A percentile compares a stretch with the other conserved stretches of the same genome.
Conservation (phyloP, 2,888 invertebrate species). For the Eledona agricola region DNA sequence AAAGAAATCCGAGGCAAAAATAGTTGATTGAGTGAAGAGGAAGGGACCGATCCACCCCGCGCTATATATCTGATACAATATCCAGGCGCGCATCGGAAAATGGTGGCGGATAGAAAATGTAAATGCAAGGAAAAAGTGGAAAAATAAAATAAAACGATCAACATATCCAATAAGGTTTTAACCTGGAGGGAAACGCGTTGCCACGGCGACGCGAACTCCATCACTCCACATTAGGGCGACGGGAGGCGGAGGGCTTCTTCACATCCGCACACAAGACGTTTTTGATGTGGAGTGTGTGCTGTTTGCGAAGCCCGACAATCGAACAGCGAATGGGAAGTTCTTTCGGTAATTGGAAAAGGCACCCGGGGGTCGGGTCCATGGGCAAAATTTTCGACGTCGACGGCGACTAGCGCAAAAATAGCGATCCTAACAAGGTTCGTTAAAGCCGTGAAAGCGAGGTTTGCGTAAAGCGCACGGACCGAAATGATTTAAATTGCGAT, state of each 20-base stretch:
- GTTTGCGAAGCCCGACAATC: constrained; percentile 23
- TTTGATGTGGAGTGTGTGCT: constrained; percentile 33
- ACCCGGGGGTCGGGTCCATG: constrained; percentile 12
- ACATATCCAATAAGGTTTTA: constrained; percentile 63
- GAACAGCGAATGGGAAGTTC: constrained; percentile 2
- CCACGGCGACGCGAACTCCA: constrained; percentile 57
- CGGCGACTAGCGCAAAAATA: too few relatives aligned
- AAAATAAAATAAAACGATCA: constrained; percentile 62
- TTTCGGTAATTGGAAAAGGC: constrained; percentile 24
- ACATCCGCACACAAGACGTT: constrained; percentile 30
- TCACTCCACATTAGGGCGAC: constrained; percentile 59
- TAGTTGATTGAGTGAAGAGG: constrained; percentile 36
- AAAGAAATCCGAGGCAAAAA: constrained; percentile 40
- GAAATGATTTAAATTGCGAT: constrained; percentile 48
- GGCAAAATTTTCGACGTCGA: constrained; percentile 2
- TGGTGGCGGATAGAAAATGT: constrained; percentile 60
- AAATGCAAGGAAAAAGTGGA: constrained; percentile 57
- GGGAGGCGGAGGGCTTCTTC: constrained; percentile 42
- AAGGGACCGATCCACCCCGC: constrained; percentile 35
- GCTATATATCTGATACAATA: constrained; percentile 51
- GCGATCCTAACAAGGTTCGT: constrained; percentile 16
- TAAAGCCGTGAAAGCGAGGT: constrained; percentile 8
- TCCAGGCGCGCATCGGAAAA: constrained; percentile 56
- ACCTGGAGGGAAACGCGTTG: constrained; percentile 61
- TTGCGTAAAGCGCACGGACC: constrained; percentile 24